Conservation (phyloP, 2,888 invertebrate species). For the Rhogogaster chlorosoma region DNA sequence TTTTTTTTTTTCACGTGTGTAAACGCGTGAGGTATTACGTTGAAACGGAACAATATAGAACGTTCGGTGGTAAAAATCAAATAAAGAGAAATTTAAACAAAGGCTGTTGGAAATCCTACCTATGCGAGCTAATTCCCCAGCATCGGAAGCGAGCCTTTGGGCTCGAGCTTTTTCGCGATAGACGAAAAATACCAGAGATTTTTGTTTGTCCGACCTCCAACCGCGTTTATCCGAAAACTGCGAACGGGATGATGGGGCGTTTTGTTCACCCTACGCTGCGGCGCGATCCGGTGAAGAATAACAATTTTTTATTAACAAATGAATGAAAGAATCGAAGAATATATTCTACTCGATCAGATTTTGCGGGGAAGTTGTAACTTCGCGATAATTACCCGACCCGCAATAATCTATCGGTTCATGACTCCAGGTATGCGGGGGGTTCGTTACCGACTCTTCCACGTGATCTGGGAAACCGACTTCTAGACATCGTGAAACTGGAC, state of each 20-base stretch:
- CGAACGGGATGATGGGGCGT: neutral
- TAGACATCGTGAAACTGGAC: slow-evolving; percentile 83
- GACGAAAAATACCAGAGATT: neutral
- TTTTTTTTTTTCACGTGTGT: neutral
- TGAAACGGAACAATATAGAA: neutral
- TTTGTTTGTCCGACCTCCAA: neutral
- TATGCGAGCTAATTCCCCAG: neutral
- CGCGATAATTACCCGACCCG: neutral
- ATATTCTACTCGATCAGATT: neutral
- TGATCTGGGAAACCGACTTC: slow-evolving; percentile 80
- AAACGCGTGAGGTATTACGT: neutral
- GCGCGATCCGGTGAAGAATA: neutral
- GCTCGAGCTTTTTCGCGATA: neutral
- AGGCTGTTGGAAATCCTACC: neutral
- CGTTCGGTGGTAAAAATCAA: neutral
- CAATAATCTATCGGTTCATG: neutral
- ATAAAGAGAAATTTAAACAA: neutral
- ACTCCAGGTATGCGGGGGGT: slow-evolving; percentile 74
- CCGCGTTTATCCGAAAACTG: neutral
- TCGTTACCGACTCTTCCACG: slow-evolving; percentile 74
- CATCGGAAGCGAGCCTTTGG: neutral
- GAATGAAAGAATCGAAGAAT: neutral
- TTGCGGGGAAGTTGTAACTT: neutral
- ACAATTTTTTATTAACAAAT: neutral
- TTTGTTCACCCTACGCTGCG: neutral